phyloP scores from a whole-genome alignment of 2,888 invertebrate genomes.

The Epirrhoe alternata region DNA sequence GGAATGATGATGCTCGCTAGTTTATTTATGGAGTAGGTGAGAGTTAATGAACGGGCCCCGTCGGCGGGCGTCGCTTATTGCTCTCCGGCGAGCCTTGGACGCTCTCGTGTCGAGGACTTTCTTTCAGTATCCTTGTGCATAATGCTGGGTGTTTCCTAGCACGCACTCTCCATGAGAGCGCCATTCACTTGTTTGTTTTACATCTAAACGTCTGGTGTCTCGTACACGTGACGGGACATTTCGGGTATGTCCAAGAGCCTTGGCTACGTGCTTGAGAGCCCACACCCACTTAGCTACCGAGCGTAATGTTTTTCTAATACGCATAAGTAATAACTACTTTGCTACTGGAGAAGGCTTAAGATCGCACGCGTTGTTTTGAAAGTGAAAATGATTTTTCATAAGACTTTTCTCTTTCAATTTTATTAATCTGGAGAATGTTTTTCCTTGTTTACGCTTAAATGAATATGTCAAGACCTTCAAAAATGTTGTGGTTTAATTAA shows the following conservation, averaged over 20 bases:
- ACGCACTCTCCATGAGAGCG: conserved; percentile 74
- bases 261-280: conserved; percentile 59
- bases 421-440: no score
- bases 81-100: conserved; percentile 77
- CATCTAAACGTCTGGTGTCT: conserved; percentile 74
- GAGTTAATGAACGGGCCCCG: conserved; percentile 78
- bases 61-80: conserved; percentile 79
- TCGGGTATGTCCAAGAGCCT: conserved; percentile 69
- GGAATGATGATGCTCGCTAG: conserved; percentile 57
- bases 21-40: conserved; percentile 73
- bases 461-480: no score
- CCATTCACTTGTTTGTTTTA: conserved; percentile 80
- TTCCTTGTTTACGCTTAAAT: no score
- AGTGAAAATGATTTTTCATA: conserved; percentile 6
- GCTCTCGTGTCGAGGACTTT: conserved; percentile 79
- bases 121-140: conserved; percentile 82
- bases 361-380: conserved; percentile 3
- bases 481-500: background rate
- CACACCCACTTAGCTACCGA: conserved; percentile 68
- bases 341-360: conserved; percentile 30
- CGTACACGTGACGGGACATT: conserved; percentile 65
- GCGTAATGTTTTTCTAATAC: conserved; percentile 59
- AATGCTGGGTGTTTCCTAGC: conserved; percentile 75
- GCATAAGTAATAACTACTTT: conserved; percentile 31
- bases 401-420: conserved; percentile 2